Conservation (phyloP, 2,113 vertebrate genomes). For the Oryzias javanicus region DNA sequence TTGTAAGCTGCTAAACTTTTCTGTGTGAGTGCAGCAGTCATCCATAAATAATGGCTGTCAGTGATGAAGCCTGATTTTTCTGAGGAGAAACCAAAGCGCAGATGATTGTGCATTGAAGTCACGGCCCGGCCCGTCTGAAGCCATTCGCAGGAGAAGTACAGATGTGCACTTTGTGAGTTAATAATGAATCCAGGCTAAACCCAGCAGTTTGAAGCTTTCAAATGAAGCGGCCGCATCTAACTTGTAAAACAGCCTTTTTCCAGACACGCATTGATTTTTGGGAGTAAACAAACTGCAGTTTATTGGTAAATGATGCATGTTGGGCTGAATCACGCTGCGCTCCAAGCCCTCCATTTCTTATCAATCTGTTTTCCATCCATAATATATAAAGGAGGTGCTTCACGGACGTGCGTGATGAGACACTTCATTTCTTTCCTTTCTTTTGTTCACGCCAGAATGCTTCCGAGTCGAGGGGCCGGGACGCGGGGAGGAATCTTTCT, state of each 20-base stretch:
- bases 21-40: constrained; percentile 13
- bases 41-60: constrained; percentile 23
- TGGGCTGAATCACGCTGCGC: not conserved
- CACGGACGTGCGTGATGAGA: too few relatives aligned
- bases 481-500: too few relatives aligned
- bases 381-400: too few relatives aligned
- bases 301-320: not conserved
- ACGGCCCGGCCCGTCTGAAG: constrained; percentile 9
- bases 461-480: too few relatives aligned
- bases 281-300: not conserved
- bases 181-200: constrained; percentile 24
- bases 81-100: not conserved
- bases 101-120: constrained; percentile 7
- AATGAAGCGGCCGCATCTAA: not conserved
- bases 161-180: constrained; percentile 17
- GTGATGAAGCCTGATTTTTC: constrained; percentile 29
- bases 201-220: not conserved
- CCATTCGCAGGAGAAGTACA: constrained; percentile 1
- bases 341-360: not conserved
- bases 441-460: too few relatives aligned
- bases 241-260: not conserved
- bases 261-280: not conserved
- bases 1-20: constrained; percentile 3
- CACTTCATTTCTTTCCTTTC: too few relatives aligned
- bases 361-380: not conserved